Base-by-base conservation (phyloP, 2,888 invertebrate species). In the Volucella bombylans region DNA sequence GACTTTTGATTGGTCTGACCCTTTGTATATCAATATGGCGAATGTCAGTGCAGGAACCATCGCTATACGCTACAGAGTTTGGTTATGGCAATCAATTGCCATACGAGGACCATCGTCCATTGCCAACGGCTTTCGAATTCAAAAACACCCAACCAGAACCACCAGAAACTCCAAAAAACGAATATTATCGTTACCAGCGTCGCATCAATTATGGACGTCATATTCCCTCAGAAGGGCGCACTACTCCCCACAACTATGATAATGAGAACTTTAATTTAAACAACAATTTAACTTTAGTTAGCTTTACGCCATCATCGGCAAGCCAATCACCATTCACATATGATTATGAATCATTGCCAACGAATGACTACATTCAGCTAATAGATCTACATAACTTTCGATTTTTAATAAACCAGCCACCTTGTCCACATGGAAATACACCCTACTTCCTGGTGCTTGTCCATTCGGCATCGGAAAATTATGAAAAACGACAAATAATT, bases 391-490 rank as follows among this genome's bases (percentile, higher is more conserved):
- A 92, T 61, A 92, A 94, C 88, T 96, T 96, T 89, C 90, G 92
- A 14, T 96, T 95, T 89, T 91, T 92, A 67, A 93, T 94, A 54
- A 93, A 94, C 86, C 94, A 94, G 71, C 91, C 92, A 23, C 92
- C 93, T 1, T 95, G 95, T 88, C 43, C 55, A 8, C 72, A 50
- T 12, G 50, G 64, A 9, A 87, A 86, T 15, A 23, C 86, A 8
- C 91, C 94, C 12, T 91, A 95, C 31, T 91, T 95, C 10, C 91
- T 96, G 18, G 93, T 96, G 78, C 92, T 95, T 39, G 92, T 95
- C 3, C 94, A 95, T 88, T 95, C 96, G 0, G 95, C 95, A 0
- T 95, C 96, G 0, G 90, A 88, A 6, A 95, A 97, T 89, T 90
- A 91, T 23, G 93, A 93, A 15, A 95, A 95, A 85, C 93, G 96